These are phyloP conservation scores for Apostichopus japonicus DNA, from an alignment of 35 echinoderm and acorn worm genomes.

Conservation along the genomic window DNA sequence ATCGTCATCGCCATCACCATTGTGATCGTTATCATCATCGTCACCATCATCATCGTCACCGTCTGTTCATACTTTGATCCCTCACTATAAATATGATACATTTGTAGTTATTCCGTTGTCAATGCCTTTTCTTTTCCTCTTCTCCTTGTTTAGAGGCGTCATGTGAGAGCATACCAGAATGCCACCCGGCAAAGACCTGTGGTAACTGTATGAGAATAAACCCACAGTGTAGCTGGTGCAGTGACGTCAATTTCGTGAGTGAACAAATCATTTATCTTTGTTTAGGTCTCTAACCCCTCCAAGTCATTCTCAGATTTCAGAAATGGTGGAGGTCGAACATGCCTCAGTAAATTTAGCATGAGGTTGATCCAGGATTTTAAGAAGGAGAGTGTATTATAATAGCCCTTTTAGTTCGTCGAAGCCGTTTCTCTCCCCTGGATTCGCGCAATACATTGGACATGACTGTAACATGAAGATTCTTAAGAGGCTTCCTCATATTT, in stretches of 20 bases:
- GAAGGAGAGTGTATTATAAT: no score
- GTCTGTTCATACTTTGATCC: no score
- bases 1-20: not conserved
- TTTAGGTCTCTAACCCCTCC: not conserved
- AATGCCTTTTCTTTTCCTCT: not conserved
- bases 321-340: no score
- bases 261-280: not conserved
- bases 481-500: no score
- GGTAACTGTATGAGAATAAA: constrained; percentile 50
- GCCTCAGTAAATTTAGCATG: no score
- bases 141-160: constrained; percentile 1
- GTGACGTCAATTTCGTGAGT: constrained; percentile 3
- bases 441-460: no score
- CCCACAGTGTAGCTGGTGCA: constrained; percentile 33
- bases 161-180: constrained; percentile 10
- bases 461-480: no score
- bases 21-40: not conserved
- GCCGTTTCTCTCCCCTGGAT: no score
- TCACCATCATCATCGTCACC: no score
- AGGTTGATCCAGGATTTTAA: no score
- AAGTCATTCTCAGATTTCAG: no score
- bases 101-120: not conserved
- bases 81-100: not conserved
- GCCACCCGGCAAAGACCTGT: constrained; percentile 37
- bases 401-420: no score